phyloP scores from a whole-genome alignment of 2,888 invertebrate species.

The Euplexia lucipara region DNA sequence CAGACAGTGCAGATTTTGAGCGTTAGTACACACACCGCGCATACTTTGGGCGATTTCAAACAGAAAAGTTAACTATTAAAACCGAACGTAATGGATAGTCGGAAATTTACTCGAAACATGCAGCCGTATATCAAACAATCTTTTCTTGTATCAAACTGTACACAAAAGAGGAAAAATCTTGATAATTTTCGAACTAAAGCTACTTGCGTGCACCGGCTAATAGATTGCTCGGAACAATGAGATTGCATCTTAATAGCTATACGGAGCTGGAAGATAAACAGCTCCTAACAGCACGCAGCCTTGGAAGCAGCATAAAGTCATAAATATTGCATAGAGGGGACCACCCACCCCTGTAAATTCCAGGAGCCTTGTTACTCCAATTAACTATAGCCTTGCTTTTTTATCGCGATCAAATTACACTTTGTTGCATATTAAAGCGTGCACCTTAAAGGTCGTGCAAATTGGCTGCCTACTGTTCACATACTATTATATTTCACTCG shows the following conservation, averaged over 20 bases:
- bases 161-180: conserved; percentile 53
- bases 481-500: conserved; percentile 22
- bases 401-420: conserved; percentile 73
- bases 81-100: conserved; percentile 26
- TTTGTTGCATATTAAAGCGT: conserved; percentile 70
- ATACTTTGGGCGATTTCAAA: conserved; percentile 4
- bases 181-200: conserved; percentile 56
- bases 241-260: conserved; percentile 84
- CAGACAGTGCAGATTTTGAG: conserved; percentile 8
- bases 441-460: conserved; percentile 69
- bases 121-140: conserved; percentile 45
- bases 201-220: conserved; percentile 74
- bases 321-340: conserved; percentile 70
- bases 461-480: conserved; percentile 54
- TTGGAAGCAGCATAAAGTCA: conserved; percentile 56
- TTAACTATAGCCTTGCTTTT: conserved; percentile 70
- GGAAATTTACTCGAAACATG: conserved; percentile 39
- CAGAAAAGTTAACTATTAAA: conserved; percentile 31
- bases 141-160: conserved; percentile 48
- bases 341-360: conserved; percentile 69
- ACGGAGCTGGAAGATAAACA: conserved; percentile 74
- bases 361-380: conserved; percentile 71
- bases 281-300: conserved; percentile 50
- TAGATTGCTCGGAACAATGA: conserved; percentile 70
- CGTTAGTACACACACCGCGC: conserved; percentile 12